phyloP scores from a whole-genome alignment of 2,797 vertebrate species.

The Cyclura pinguis region DNA sequence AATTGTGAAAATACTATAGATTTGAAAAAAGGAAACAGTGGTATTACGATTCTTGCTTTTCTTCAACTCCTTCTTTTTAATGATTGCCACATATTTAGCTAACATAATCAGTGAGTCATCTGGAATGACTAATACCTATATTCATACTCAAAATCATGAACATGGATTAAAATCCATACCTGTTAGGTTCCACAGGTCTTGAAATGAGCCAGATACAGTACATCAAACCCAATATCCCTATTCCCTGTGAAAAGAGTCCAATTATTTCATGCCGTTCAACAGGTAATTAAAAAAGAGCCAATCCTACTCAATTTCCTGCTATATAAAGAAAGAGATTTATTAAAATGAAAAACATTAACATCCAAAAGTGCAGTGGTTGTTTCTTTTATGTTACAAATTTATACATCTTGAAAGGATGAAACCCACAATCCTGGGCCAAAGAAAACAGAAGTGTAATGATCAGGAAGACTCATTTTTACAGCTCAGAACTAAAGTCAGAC shows the following conservation, averaged over 20 bases:
- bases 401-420: background rate
- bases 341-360: conserved; percentile 16
- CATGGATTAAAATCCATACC: background rate
- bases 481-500: conserved; percentile 35
- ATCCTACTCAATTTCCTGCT: background rate
- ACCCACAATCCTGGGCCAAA: background rate
- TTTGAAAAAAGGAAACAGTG: background rate
- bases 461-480: conserved; percentile 58
- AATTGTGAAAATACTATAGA: background rate
- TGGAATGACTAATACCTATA: conserved; percentile 23
- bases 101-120: conserved; percentile 15
- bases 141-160: conserved; percentile 18
- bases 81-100: conserved; percentile 8
- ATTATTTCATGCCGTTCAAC: too few relatives aligned
- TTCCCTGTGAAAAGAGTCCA: background rate
- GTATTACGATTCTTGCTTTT: background rate
- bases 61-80: background rate
- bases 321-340: background rate
- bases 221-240: background rate
- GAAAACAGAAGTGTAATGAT: background rate
- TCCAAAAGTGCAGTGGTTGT: background rate
- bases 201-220: background rate
- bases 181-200: background rate
- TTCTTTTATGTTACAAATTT: background rate
- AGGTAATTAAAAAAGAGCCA: background rate